Conservation (phyloP, 2,113 vertebrate species). For the Micromys minutus region DNA sequence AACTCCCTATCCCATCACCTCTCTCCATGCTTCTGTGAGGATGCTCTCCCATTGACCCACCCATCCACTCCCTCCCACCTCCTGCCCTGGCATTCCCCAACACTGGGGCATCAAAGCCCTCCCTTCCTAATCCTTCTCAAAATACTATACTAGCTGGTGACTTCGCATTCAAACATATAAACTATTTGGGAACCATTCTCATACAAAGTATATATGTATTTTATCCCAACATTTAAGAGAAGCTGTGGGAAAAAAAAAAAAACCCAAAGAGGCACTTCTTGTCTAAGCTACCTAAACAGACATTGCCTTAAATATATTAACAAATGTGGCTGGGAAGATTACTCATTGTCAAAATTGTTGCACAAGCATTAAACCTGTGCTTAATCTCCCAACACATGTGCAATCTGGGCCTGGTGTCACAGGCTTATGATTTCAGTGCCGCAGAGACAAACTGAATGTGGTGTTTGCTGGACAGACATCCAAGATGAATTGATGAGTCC, state of each 20-base stretch:
- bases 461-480: neutral
- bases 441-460: neutral
- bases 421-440: neutral
- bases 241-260: neutral
- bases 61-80: too few relatives aligned
- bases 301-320: neutral
- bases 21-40: too few relatives aligned
- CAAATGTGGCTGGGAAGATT: neutral
- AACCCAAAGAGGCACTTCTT: too few relatives aligned
- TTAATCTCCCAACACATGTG: neutral
- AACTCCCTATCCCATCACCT: too few relatives aligned
- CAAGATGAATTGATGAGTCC: neutral
- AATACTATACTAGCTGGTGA: neutral
- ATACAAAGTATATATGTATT: neutral
- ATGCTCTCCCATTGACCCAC: too few relatives aligned
- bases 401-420: neutral
- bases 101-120: too few relatives aligned
- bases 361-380: neutral
- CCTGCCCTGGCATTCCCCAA: too few relatives aligned
- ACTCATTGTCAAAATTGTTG: neutral
- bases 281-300: neutral
- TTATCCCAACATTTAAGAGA: neutral
- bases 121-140: neutral
- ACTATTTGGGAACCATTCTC: neutral
- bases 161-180: neutral